Conservation (phyloP, 2,797 vertebrate genomes). For the Hypotaenidia okinawae region DNA sequence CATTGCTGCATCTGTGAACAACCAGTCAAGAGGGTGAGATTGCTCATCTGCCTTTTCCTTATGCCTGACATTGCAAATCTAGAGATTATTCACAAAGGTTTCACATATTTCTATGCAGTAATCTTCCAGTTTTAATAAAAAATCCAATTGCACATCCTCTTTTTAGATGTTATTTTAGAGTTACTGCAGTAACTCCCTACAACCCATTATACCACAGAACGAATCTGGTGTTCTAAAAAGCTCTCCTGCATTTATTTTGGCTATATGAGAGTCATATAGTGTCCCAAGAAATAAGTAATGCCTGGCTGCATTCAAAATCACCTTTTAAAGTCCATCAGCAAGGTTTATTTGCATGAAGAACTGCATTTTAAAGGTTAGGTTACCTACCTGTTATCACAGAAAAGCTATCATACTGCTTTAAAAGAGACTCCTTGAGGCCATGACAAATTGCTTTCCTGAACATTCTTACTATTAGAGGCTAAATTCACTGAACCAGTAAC, state of each 20-base stretch:
- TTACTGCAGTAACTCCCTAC: not conserved
- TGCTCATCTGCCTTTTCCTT: not conserved
- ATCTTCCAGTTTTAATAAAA: not conserved
- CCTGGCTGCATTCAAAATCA: not conserved
- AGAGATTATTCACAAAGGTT: not conserved
- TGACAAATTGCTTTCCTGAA: constrained; percentile 43
- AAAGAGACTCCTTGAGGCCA: constrained; percentile 18
- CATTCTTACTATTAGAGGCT: constrained; percentile 31
- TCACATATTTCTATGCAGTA: not conserved
- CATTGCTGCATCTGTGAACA: not conserved
- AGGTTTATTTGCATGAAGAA: constrained; percentile 36
- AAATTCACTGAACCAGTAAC: constrained; percentile 40
- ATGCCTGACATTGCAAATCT: not conserved
- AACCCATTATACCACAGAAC: not conserved
- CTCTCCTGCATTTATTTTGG: not conserved
- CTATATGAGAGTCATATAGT: not conserved
- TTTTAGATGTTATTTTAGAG: not conserved
- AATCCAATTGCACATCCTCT: not conserved
- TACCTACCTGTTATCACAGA: constrained; percentile 5
- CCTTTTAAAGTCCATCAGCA: constrained; percentile 19
- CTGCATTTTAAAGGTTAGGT: constrained; percentile 48
- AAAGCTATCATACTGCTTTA: not conserved
- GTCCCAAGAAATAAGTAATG: not conserved
- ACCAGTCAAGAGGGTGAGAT: not conserved
- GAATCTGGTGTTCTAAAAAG: not conserved